Percentiles rank a stretch among this genome's conserved stretches.
Evolutionary conservation across 2,888 invertebrate genomes (phyloP).

Genomic region (Stegophylla sp.): DNA sequence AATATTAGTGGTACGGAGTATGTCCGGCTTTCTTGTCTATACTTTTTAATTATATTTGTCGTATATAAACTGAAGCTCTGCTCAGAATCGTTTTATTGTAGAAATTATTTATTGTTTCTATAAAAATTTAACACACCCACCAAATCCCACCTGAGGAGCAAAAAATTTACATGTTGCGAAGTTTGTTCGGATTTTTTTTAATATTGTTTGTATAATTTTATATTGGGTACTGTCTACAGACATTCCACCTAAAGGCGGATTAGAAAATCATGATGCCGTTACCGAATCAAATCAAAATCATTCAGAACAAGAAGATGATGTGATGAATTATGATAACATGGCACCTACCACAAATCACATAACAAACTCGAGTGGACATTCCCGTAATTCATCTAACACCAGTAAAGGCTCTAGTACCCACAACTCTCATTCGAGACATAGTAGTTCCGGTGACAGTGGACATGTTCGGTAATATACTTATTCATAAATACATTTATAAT

Average conservation of each 20-base stretch:
- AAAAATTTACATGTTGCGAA: too few relatives aligned
- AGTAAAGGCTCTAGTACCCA: conserved; percentile 63
- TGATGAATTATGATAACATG: not conserved
- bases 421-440: conserved; percentile 86
- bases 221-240: conserved; percentile 8
- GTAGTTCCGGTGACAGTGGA: conserved; percentile 81
- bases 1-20: too few relatives aligned
- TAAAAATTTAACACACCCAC: too few relatives aligned
- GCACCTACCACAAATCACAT: conserved; percentile 21
- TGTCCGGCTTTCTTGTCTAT: too few relatives aligned
- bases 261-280: conserved; percentile 41
- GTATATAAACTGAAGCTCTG: too few relatives aligned
- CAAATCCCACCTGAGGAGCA: too few relatives aligned
- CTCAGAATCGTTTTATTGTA: too few relatives aligned
- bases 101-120: too few relatives aligned
- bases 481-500: too few relatives aligned
- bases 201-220: not conserved
- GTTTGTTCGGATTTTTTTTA: too few relatives aligned
- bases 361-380: conserved; percentile 58
- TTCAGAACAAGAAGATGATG: conserved; percentile 30
- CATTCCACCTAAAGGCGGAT: conserved; percentile 46
- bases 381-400: conserved; percentile 59
- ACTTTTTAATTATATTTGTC: too few relatives aligned
- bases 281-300: conserved; percentile 44
- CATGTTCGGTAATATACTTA: conserved; percentile 73